phyloP scores from a whole-genome alignment of 1,140 invertebrate species.

The Ephestia elutella region DNA sequence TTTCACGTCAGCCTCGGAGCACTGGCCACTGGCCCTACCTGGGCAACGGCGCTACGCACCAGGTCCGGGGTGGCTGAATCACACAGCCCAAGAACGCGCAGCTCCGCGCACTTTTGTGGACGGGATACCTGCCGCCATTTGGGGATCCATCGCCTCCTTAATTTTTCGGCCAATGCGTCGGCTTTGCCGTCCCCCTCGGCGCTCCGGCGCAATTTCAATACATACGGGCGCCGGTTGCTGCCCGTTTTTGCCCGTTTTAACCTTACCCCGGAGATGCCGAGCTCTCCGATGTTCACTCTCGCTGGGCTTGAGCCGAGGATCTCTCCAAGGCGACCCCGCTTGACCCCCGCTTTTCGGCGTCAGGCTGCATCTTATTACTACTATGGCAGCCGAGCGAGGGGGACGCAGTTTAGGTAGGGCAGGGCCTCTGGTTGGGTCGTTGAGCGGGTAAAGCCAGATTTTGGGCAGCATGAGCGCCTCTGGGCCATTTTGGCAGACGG shows the following conservation, averaged over 20 bases:
- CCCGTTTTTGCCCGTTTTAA: not conserved
- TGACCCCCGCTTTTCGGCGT: not conserved
- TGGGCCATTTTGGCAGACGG: not conserved
- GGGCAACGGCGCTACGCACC: too few relatives aligned
- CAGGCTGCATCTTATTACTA: not conserved
- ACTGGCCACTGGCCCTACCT: too few relatives aligned
- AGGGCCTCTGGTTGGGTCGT: too few relatives aligned
- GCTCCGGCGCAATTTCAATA: constrained; percentile 10
- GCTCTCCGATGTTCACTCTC: not conserved
- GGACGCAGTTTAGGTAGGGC: not conserved
- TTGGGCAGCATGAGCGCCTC: too few relatives aligned
- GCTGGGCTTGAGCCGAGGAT: not conserved
- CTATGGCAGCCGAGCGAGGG: not conserved
- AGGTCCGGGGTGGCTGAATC: too few relatives aligned
- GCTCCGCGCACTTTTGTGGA: too few relatives aligned
- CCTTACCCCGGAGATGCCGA: not conserved
- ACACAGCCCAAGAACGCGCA: too few relatives aligned
- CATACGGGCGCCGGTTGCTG: not conserved
- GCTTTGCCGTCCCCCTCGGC: too few relatives aligned
- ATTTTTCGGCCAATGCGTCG: too few relatives aligned
- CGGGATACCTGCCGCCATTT: too few relatives aligned
- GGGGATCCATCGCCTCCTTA: too few relatives aligned
- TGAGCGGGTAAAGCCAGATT: not conserved
- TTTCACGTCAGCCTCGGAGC: too few relatives aligned
- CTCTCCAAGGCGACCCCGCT: not conserved